phyloP scores from a whole-genome alignment of 2,888 invertebrate genomes.

The Zaprionus obscuricornis region DNA sequence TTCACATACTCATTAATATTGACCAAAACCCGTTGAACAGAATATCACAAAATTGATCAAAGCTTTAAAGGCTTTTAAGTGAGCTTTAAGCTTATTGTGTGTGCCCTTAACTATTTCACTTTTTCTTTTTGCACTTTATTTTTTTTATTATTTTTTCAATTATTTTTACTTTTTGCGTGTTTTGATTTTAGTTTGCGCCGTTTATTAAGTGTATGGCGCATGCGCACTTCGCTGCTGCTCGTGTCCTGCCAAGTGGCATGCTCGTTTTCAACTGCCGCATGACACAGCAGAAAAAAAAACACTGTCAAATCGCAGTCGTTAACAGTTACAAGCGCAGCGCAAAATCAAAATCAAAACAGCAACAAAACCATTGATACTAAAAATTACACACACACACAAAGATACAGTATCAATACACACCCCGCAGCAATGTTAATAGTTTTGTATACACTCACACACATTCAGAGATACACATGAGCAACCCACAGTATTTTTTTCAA shows the following conservation, averaged over 20 bases:
- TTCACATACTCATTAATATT: no score
- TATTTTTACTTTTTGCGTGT: neutral
- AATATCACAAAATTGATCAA: no score
- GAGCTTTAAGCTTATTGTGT: no score
- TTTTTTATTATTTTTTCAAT: slow-evolving; percentile 20
- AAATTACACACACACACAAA: slow-evolving; percentile 44
- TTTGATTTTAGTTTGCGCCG: slow-evolving; percentile 23
- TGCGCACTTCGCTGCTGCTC: slow-evolving; percentile 60
- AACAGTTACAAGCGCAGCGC: slow-evolving; percentile 63
- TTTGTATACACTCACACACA: slow-evolving; percentile 52
- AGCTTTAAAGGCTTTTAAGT: no score
- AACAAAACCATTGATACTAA: slow-evolving; percentile 76
- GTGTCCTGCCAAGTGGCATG: slow-evolving; percentile 83
- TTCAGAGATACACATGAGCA: slow-evolving; percentile 9
- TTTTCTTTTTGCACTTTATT: neutral
- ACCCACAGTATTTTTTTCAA: slow-evolving; percentile 54
- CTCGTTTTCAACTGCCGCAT: slow-evolving; percentile 80
- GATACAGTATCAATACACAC: slow-evolving; percentile 44
- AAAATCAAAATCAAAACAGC: slow-evolving; percentile 78
- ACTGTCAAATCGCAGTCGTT: slow-evolving; percentile 54
- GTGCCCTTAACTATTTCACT: no score
- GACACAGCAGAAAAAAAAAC: slow-evolving; percentile 79
- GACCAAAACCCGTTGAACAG: no score
- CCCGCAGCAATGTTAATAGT: slow-evolving; percentile 66
- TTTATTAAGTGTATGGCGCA: slow-evolving; percentile 52